A percentile compares a stretch with the other conserved stretches of the same genome.
Evolutionary conservation across 2,888 invertebrate genomes (phyloP).

Genomic region (Microdon myrmicae): DNA sequence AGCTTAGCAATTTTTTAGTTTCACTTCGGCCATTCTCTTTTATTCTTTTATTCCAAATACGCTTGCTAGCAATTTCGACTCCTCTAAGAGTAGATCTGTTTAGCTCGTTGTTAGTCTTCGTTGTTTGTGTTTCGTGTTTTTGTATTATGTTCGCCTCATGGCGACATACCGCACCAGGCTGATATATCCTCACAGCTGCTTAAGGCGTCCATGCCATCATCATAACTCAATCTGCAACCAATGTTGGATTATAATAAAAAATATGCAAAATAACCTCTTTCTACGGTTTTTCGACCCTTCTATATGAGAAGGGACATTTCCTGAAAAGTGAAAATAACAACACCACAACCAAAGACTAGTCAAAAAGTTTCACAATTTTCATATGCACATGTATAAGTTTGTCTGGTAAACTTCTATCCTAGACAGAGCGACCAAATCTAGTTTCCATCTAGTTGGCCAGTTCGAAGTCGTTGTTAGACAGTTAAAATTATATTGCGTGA

Average conservation of each 20-base stretch:
- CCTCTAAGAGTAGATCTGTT: too few species aligned
- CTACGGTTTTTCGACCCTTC: neutral
- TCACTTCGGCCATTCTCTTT: constrained; percentile 25
- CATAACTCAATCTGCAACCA: constrained; percentile 47
- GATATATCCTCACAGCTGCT: constrained; percentile 34
- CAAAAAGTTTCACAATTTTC: constrained; percentile 39
- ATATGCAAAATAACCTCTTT: constrained; percentile 29
- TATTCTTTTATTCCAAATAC: constrained; percentile 7
- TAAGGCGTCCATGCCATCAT: constrained; percentile 27
- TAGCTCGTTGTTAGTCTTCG: constrained; percentile 6
- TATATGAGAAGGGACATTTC: neutral
- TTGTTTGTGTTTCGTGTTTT: constrained; percentile 3
- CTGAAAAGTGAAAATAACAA: constrained; percentile 48
- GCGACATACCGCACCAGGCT: constrained; percentile 42
- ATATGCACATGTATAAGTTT: constrained; percentile 11
- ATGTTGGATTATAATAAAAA: constrained; percentile 45
- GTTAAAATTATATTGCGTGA: constrained; percentile 33
- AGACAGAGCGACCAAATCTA: constrained; percentile 1
- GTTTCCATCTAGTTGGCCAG: constrained; percentile 15
- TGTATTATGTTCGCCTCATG: constrained; percentile 12
- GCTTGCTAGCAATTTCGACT: too few species aligned
- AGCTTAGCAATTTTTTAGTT: constrained; percentile 43
- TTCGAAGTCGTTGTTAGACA: constrained; percentile 16
- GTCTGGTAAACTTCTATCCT: constrained; percentile 15
- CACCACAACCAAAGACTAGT: constrained; percentile 43